Conservation (phyloP, 1,140 invertebrate genomes). For the Drosophila repleta region DNA sequence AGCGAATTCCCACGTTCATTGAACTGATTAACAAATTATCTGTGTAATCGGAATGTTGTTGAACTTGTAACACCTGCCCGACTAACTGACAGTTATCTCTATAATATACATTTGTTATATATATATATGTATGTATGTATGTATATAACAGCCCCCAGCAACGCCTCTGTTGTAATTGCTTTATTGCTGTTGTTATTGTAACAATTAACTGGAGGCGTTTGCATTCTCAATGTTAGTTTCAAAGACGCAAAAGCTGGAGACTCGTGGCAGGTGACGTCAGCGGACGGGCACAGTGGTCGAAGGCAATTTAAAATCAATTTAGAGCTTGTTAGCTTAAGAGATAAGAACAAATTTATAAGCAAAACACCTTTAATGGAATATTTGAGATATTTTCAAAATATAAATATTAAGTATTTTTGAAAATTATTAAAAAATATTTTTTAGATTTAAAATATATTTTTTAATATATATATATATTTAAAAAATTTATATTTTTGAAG, state of each 20-base stretch:
- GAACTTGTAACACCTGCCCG: constrained; percentile 26
- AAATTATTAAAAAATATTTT: no score
- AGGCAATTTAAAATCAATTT: not conserved
- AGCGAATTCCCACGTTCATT: constrained; percentile 61
- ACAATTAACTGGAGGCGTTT: constrained; percentile 25
- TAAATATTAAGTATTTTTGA: no score
- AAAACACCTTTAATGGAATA: no score
- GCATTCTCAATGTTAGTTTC: constrained; percentile 27
- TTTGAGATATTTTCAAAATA: no score
- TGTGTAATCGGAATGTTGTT: constrained; percentile 33
- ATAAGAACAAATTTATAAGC: no score
- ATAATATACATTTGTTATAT: not conserved
- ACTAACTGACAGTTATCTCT: not conserved
- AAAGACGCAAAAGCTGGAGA: constrained; percentile 41
- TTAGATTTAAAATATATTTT: no score
- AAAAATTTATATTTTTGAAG: no score
- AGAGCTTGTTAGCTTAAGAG: not conserved
- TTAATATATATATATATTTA: no score
- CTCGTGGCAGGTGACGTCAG: constrained; percentile 44
- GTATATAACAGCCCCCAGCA: constrained; percentile 14
- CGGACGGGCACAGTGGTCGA: constrained; percentile 24
- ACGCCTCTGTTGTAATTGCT: constrained; percentile 14
- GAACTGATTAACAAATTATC: constrained; percentile 51
- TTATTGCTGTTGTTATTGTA: not conserved
- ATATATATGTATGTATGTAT: not conserved